Evolutionary conservation across 2,113 vertebrate species (phyloP).

Genomic region (Montifringilla adamsi): DNA sequence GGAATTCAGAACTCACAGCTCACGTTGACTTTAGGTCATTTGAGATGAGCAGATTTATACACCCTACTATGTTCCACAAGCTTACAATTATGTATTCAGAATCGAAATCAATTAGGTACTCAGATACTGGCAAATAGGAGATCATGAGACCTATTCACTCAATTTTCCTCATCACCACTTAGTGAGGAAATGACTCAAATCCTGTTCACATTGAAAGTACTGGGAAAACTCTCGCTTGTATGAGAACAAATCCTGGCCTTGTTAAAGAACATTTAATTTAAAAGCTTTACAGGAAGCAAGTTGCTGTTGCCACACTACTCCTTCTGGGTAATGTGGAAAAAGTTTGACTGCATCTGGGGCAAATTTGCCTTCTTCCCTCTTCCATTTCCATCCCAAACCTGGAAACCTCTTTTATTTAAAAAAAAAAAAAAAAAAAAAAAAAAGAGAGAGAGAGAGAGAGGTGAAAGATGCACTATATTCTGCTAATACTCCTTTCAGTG

Average conservation of each 20-base stretch:
- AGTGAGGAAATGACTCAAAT: constrained; percentile 30
- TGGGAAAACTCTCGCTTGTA: neutral
- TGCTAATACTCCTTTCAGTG: neutral
- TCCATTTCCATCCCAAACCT: neutral
- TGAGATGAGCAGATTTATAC: neutral
- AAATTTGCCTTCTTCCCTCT: neutral
- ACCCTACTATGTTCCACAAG: neutral
- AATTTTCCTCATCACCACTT: constrained; percentile 19
- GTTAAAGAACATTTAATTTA: neutral
- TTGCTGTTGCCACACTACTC: neutral
- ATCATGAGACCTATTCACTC: constrained; percentile 6
- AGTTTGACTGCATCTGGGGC: neutral
- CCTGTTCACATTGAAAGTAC: neutral
- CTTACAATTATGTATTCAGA: neutral
- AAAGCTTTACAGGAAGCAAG: neutral
- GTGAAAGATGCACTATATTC: neutral
- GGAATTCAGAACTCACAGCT: neutral
- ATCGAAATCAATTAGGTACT: constrained; percentile 25
- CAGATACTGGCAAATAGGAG: neutral
- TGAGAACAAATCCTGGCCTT: neutral
- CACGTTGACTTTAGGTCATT: neutral
- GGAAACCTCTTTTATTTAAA: neutral
- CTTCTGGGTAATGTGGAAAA: neutral
- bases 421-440: neutral
- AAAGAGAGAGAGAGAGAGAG: neutral